phyloP scores from a whole-genome alignment of 2,113 vertebrate genomes.

The Marmota monax region DNA sequence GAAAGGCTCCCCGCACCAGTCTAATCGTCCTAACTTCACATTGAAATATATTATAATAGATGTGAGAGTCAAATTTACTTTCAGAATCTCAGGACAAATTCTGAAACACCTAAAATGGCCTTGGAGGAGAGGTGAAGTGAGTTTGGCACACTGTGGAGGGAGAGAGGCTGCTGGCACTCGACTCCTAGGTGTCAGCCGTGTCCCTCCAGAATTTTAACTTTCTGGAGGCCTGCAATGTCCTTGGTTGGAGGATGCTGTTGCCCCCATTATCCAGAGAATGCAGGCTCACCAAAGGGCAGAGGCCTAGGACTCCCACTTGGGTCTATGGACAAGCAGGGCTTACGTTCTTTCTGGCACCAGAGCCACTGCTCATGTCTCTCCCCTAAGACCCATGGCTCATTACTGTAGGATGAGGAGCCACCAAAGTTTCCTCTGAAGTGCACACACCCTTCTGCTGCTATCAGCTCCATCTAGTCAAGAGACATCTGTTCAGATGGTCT shows the following conservation, averaged over 20 bases:
- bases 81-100: background rate
- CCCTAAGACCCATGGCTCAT: background rate
- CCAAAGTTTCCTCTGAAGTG: background rate
- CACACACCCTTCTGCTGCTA: background rate
- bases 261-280: background rate
- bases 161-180: background rate
- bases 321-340: background rate
- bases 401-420: background rate
- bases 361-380: background rate
- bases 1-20: background rate
- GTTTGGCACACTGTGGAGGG: background rate
- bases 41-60: background rate
- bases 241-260: background rate
- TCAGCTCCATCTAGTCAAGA: background rate
- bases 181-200: background rate
- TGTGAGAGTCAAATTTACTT: background rate
- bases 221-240: background rate
- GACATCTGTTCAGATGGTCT: background rate
- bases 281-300: background rate
- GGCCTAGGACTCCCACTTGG: background rate
- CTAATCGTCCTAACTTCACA: background rate
- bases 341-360: background rate
- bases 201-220: background rate
- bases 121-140: fast-evolving
- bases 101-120: background rate